Evolutionary conservation across 2,113 vertebrate genomes (phyloP), one percentile per base, ranked within the genome.

Genomic region (Stigmatopora argus): DNA sequence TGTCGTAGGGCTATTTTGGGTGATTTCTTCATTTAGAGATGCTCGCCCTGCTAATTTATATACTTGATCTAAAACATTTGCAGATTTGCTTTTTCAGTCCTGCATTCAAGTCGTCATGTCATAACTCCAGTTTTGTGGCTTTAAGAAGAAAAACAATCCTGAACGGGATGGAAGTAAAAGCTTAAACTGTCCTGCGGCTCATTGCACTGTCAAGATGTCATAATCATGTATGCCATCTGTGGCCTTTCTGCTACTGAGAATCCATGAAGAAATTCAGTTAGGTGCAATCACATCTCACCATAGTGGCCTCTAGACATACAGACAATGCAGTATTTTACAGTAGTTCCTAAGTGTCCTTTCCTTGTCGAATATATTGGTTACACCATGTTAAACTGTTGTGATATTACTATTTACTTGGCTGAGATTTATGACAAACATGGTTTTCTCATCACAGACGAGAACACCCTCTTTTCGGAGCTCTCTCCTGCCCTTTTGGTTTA

Each of bases 21-120:
- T 65, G 69, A 79, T 78, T 74, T 60, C 53, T 73, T 90, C 87
- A 89, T 89, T 90, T 87, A 90, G 66, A 80, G 73, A 80, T 17
- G 83, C 81, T 79, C 4, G 26, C 62, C 64, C 83, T 70, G 75
- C 67, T 70, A 78, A 85, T 86, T 86, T 85, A 77, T 79, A 78
- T 62, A 73, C 56, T 23, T 79, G 82, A 76, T 80, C 74, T 71
- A 77, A 80, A 82, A 48, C 65, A 72, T 76, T 76, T 82, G 75
- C 67, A 77, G 68, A 55, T 74, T 75, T 77, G 57, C 66, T 71
- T 71, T 65, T 21, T 44, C 53, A 21, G 66, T 69, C 14, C 51
- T 21, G 35, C 48, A 55, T 70, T 64, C 55, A 48, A 31, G 26
- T 58, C 47, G 41, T 56, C 45, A 38, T 53, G 15, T 46, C 71